Conservation (phyloP, 2,113 vertebrate genomes). For the Platysteira castanea region DNA sequence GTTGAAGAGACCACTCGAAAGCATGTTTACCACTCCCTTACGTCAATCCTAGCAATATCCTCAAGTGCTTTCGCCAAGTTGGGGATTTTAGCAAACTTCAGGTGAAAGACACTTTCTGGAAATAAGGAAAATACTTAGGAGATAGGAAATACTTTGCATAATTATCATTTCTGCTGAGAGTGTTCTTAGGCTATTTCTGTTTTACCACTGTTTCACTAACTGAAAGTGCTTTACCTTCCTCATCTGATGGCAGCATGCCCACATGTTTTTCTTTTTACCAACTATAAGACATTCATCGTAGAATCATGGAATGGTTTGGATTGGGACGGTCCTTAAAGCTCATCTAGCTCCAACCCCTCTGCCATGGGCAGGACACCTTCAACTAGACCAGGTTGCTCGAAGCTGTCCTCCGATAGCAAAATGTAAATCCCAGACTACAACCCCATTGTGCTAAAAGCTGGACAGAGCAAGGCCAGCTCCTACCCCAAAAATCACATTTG, state of each 20-base stretch:
- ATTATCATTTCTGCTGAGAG: background rate
- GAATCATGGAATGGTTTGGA: background rate
- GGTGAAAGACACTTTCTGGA: background rate
- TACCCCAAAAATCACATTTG: background rate
- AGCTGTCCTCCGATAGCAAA: background rate
- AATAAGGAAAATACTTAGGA: background rate
- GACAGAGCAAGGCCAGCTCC: background rate
- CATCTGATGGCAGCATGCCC: background rate
- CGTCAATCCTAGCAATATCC: background rate
- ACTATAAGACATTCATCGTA: background rate
- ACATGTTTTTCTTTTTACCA: background rate
- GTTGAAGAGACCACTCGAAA: background rate
- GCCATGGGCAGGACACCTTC: background rate
- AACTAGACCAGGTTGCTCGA: background rate
- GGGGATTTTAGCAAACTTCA: background rate
- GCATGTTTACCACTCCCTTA: background rate
- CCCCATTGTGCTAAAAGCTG: background rate
- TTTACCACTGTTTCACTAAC: background rate
- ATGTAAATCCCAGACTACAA: background rate
- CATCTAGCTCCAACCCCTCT: background rate
- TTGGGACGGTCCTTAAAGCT: background rate
- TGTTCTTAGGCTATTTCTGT: background rate
- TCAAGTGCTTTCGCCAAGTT: background rate
- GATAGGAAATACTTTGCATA: background rate
- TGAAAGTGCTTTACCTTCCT: background rate